Evolutionary conservation across 2,797 vertebrate species (phyloP).

Genomic region (Valencia hispanica): DNA sequence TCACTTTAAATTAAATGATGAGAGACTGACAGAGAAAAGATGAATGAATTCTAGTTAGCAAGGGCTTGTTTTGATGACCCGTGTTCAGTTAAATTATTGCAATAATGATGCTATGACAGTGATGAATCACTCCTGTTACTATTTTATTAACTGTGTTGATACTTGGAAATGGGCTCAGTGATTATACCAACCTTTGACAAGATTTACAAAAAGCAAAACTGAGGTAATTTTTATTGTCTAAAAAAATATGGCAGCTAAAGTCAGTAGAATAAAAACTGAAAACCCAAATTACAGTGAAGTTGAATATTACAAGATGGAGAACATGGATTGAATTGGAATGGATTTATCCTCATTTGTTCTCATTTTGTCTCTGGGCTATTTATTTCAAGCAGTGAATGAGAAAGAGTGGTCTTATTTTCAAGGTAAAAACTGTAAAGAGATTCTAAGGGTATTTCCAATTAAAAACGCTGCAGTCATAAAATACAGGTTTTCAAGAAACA

Average conservation of each 20-base stretch:
- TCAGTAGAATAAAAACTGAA: background rate
- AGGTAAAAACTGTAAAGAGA: background rate
- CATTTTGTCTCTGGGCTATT: background rate
- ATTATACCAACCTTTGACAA: slow-evolving; percentile 28
- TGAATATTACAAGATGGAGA: background rate
- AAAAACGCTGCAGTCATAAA: background rate
- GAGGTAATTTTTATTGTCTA: background rate
- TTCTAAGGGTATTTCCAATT: background rate
- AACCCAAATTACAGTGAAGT: background rate
- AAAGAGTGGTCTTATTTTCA: background rate
- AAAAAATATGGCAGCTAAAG: background rate
- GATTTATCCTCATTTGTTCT: background rate
- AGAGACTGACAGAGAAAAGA: slow-evolving; percentile 55
- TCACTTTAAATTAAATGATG: slow-evolving; percentile 55
- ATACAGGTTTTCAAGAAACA: background rate
- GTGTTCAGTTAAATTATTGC: slow-evolving; percentile 71
- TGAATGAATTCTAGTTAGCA: slow-evolving; percentile 64
- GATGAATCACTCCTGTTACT: slow-evolving; percentile 70
- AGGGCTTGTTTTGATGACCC: slow-evolving; percentile 72
- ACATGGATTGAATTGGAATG: background rate
- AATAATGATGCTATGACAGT: slow-evolving; percentile 71
- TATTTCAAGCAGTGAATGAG: background rate
- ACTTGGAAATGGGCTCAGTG: slow-evolving; percentile 50
- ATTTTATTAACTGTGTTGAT: slow-evolving; percentile 66
- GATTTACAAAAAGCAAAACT: slow-evolving; percentile 23